phyloP scores from a whole-genome alignment of 2,113 vertebrate genomes.

The Burhinus bistriatus region DNA sequence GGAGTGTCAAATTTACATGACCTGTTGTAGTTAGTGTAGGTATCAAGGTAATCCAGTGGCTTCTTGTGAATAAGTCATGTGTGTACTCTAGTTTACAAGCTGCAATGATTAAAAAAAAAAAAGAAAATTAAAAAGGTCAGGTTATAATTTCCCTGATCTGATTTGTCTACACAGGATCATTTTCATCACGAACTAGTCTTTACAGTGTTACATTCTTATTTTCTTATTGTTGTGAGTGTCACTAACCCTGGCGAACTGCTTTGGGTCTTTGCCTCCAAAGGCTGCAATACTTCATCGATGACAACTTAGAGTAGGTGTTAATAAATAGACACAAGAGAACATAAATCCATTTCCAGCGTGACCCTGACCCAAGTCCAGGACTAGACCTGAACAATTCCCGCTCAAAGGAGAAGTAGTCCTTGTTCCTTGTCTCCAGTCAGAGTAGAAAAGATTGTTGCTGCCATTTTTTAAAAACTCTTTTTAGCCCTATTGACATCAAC shows the following conservation, averaged over 20 bases:
- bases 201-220: neutral
- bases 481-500: neutral
- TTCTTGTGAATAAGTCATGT: neutral
- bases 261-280: neutral
- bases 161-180: neutral
- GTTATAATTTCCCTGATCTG: neutral
- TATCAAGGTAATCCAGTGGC: neutral
- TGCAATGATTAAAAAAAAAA: neutral
- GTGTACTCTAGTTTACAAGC: neutral
- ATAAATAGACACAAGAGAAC: neutral
- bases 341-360: neutral
- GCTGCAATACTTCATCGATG: neutral
- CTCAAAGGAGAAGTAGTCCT: neutral
- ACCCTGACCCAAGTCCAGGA: neutral
- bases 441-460: neutral
- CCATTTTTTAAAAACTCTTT: neutral
- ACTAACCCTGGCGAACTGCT: neutral
- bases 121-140: neutral
- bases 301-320: neutral
- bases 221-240: neutral
- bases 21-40: neutral
- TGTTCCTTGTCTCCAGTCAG: neutral
- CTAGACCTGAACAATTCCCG: neutral
- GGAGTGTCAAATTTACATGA: neutral
- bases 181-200: neutral